Evolutionary conservation across 2,113 vertebrate species (phyloP), one percentile per base, ranked within the genome.

Genomic region (Chaetorhynchus papuensis): DNA sequence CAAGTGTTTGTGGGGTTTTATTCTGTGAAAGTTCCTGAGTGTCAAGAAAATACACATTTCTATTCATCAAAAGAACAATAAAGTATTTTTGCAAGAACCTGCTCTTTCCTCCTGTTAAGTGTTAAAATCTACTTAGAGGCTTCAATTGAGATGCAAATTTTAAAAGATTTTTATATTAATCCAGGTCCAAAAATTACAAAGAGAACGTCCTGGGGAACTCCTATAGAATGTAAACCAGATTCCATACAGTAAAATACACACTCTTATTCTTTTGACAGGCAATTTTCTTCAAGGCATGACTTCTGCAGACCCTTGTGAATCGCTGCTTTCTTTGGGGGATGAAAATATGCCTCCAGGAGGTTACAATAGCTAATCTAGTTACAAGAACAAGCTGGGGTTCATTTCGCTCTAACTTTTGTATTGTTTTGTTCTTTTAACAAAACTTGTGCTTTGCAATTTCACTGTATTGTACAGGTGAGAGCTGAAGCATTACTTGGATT

Each of bases 61-160:
- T 68, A 95, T 94, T 94, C 31, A 94, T 96, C 92, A 92, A 65
- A 94, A 72, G 45, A 83, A 75, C 13, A 84, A 71, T 15, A 35
- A 37, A 56, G n/a, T 13, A 52, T 79, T 78, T 94, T 47, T 82
- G 20, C 42, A 70, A 83, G 42, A 92, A 61, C 4, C 8, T 69
- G 7, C 22, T 86, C 66, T 80, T 93, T 93, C 33, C 15, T 80
- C 20, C n/a, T 54, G 13, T 41, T 54, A 66, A 39, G 15, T 14
- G 20, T 44, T 63, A 87, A 81, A 10, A 31, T n/a, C 45, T 50
- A 59, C 24, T 57, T 37, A 13, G 14, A 84, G 47, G 19, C 15
- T 87, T 78, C 65, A 63, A 72, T 2, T 30, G 18, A 83, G 28
- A 85, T 57, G 27, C 15, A 85, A 69, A 79, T 80, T n/a, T 75